Base-by-base conservation (phyloP, 2,888 invertebrate species). In the Volucella zonaria region DNA sequence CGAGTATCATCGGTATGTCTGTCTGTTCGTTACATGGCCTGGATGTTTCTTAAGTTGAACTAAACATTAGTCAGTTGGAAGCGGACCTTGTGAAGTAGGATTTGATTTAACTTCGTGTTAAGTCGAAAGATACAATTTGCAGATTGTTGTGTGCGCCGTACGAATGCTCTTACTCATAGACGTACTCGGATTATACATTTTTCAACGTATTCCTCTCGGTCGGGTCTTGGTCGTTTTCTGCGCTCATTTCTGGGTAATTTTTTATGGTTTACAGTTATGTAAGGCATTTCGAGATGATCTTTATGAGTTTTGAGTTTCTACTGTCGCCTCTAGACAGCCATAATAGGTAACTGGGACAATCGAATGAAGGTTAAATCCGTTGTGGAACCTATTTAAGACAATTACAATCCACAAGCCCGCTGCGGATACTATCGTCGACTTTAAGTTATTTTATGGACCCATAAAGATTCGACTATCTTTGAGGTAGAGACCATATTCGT, bases 211-310 rank as follows among this genome's bases (percentile, higher is more conserved):
- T 66, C 31, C 14, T 38, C 31, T 15, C 4, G n/a, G 18, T 47
- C 38, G 2, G 52, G 11, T 54, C 18, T 40, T 15, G n/a, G 42
- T 18, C 38, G 56, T 45, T 31, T 31, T 15, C 12, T 51, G 9
- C 14, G 51, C 14, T 42, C 42, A 58, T 51, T 52, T 78, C 51
- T 58, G 51, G 64, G 47, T 15, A 43, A 49, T 71, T 15, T n/a
- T 71, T 61, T 71, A 40, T 67, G 66, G 51, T 62, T 71, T 62
- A 83, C 83, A 75, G 83, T 80, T 79, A 67, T 76, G 68, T 43
- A 83, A 83, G 58, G 71, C 23, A 67, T 71, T 61, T 75, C 61
- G 62, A 62, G 75, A 83, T 83, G 75, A 83, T 79, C 79, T 79
- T 79, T 75, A 79, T 83, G 79, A 67, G 77, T 82, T 51, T n/a